phyloP scores from a whole-genome alignment of 2,797 vertebrate species.

The Distichodus sexfasciatus region DNA sequence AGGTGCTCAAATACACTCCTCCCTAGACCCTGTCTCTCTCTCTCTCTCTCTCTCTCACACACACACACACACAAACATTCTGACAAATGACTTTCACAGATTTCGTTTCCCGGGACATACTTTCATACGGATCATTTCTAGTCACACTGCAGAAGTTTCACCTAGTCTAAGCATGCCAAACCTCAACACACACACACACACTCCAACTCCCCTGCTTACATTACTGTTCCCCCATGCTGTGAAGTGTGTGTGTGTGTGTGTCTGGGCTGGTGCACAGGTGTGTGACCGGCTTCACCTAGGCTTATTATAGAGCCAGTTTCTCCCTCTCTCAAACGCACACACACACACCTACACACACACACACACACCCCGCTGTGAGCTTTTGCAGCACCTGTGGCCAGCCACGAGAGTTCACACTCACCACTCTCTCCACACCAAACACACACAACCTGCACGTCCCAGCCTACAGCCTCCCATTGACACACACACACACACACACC shows the following conservation, averaged over 20 bases:
- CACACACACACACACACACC: too few species aligned
- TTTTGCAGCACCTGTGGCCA: conserved; percentile 30
- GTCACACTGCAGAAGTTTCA: too few species aligned
- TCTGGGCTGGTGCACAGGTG: conserved; percentile 33
- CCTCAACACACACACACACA: conserved; percentile 14
- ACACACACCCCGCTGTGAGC: background rate
- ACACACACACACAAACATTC: conserved; percentile 1
- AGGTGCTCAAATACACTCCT: too few species aligned
- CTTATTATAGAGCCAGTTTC: conserved; percentile 30
- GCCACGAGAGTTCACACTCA: conserved; percentile 10
- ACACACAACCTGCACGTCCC: conserved; percentile 8
- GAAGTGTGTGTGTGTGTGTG: conserved; percentile 22
- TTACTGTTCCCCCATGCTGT: conserved; percentile 20
- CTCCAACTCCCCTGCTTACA: conserved; percentile 20
- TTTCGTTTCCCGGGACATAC: too few species aligned
- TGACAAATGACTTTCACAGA: too few species aligned
- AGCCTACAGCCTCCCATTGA: background rate
- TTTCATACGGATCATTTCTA: too few species aligned
- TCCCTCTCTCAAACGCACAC: background rate
- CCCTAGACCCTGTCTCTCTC: background rate
- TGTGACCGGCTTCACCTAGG: conserved; percentile 25
- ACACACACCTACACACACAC: conserved; percentile 20
- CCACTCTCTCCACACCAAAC: background rate
- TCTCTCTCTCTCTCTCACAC: background rate
- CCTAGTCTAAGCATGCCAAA: too few species aligned